Conservation (phyloP, 2,113 vertebrate genomes). For the Corydoras sp. region DNA sequence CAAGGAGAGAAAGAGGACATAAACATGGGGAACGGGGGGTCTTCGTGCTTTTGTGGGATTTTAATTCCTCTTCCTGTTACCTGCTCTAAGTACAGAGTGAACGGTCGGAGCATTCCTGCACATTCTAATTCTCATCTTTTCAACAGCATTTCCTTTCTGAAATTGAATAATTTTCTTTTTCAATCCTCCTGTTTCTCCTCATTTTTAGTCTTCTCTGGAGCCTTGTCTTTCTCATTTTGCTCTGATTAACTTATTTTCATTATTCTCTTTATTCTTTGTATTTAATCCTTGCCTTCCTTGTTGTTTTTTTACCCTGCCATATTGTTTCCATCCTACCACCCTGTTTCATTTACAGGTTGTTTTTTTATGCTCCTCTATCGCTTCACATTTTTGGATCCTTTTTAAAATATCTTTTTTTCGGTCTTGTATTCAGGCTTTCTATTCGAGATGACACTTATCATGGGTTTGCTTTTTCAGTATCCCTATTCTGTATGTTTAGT, state of each 20-base stretch:
- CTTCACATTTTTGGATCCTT: background rate
- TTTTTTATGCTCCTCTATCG: background rate
- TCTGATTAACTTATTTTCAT: background rate
- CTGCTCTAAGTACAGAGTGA: constrained; percentile 4
- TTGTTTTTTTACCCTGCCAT: background rate
- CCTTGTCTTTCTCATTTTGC: background rate
- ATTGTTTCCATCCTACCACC: too few relatives aligned
- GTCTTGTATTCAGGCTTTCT: background rate
- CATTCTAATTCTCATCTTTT: background rate
- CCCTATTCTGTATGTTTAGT: too few relatives aligned
- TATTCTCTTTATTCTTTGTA: background rate
- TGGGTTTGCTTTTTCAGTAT: too few relatives aligned
- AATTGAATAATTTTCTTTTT: background rate
- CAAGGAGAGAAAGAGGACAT: background rate
- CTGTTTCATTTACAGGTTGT: too few relatives aligned
- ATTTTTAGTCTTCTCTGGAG: background rate
- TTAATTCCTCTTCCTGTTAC: constrained; percentile 14
- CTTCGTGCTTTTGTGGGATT: constrained; percentile 13
- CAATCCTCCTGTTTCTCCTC: background rate
- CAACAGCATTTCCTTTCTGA: background rate
- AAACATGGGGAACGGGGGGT: constrained; percentile 11
- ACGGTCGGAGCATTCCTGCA: background rate
- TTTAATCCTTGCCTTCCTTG: background rate
- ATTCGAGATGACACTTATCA: background rate
- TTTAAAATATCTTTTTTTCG: background rate